phyloP scores from a whole-genome alignment of 2,797 vertebrate genomes.

The Falco naumanni region DNA sequence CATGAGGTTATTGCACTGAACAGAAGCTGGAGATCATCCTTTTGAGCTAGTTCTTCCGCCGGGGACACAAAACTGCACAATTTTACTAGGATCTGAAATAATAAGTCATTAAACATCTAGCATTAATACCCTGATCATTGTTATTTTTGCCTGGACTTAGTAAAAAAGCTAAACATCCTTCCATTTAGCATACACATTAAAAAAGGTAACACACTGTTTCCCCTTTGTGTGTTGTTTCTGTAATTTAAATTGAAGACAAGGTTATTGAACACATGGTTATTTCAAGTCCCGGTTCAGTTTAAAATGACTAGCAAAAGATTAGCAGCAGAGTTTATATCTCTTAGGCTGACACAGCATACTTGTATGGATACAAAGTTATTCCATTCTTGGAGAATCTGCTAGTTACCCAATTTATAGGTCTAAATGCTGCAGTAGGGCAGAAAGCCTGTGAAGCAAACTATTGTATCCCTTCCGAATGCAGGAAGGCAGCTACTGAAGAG shows the following conservation, averaged over 20 bases:
- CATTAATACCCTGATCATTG: neutral
- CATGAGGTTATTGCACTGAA: constrained; percentile 99
- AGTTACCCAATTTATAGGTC: neutral
- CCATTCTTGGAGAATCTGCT: neutral
- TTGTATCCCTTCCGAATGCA: neutral
- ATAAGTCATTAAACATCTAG: neutral
- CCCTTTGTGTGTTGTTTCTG: neutral
- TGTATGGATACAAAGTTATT: neutral
- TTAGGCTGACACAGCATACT: neutral
- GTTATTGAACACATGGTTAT: neutral
- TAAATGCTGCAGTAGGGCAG: neutral
- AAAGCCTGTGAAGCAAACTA: neutral
- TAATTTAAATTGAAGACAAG: neutral
- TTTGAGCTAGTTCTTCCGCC: constrained; percentile 96
- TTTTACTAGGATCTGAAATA: constrained; percentile 92
- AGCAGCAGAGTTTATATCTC: neutral
- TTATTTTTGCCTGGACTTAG: neutral
- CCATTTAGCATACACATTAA: neutral
- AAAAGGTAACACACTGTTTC: rapidly evolving
- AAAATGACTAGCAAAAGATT: neutral
- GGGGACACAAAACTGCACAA: constrained; percentile 97
- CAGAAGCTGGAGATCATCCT: constrained; percentile 98
- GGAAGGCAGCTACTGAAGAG: neutral
- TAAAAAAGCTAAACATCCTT: neutral
- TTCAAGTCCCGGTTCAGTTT: neutral